phyloP scores from a whole-genome alignment of 2,888 invertebrate genomes.

The Cheilosia vulpina region DNA sequence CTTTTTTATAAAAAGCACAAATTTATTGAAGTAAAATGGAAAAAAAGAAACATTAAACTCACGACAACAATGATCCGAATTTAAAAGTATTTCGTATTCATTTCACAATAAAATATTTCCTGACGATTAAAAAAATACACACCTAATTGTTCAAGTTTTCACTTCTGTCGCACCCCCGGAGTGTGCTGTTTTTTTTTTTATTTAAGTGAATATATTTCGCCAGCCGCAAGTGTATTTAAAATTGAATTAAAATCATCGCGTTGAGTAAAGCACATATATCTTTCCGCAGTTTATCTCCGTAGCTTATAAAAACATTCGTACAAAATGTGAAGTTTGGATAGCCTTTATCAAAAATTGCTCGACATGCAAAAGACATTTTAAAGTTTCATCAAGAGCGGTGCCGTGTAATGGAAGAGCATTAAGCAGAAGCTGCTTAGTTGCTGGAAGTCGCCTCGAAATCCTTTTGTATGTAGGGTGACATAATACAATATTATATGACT shows the following conservation, averaged over 20 bases:
- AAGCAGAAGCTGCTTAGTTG: conserved; percentile 22
- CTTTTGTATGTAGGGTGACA: conserved; percentile 28
- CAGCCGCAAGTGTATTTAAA: not conserved
- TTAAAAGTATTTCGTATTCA: too few relatives aligned
- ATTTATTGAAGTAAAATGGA: too few relatives aligned
- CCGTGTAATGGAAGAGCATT: not conserved
- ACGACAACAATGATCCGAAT: too few relatives aligned
- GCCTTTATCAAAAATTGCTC: conserved; percentile 1
- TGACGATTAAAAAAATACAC: too few relatives aligned
- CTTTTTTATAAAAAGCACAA: too few relatives aligned
- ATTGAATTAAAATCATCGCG: not conserved
- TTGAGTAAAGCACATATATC: conserved; percentile 15
- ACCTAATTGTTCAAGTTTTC: too few relatives aligned
- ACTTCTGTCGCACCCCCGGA: too few relatives aligned
- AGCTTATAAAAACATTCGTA: conserved; percentile 10
- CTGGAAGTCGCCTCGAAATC: conserved; percentile 12
- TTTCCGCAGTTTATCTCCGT: conserved; percentile 38
- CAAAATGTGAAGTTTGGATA: conserved; percentile 11
- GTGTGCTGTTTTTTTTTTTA: too few relatives aligned
- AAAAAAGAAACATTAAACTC: too few relatives aligned
- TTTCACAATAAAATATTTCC: too few relatives aligned
- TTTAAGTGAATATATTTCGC: not conserved
- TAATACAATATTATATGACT: conserved; percentile 32
- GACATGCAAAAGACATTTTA: conserved; percentile 20
- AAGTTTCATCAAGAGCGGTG: conserved; percentile 12